Percentiles rank a stretch among this genome's conserved stretches.
These are phyloP conservation scores for Anabacerthia variegaticeps DNA, from an alignment of 2,797 vertebrate species.

Conservation along the genomic window DNA sequence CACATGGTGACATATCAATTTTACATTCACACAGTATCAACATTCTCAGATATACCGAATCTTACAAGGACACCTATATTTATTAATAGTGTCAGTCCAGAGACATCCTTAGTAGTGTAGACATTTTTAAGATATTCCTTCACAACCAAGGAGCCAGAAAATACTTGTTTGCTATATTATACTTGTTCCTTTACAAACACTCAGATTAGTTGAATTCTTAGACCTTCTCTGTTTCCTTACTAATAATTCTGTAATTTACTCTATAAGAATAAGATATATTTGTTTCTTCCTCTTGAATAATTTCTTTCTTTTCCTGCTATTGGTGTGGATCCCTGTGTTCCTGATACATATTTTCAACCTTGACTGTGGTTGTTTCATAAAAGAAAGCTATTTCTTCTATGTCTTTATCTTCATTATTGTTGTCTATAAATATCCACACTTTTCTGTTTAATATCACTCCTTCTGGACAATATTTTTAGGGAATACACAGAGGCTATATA, in stretches of 20 bases:
- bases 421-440: background rate
- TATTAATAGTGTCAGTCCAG: background rate
- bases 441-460: background rate
- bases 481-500: background rate
- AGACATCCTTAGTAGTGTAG: background rate
- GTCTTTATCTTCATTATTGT: background rate
- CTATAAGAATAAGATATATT: background rate
- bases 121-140: background rate
- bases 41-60: background rate
- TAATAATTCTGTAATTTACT: background rate
- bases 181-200: background rate
- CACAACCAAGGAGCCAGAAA: background rate
- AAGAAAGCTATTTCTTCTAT: background rate
- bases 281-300: background rate
- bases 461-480: background rate
- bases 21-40: background rate
- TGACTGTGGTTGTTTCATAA: background rate
- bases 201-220: background rate
- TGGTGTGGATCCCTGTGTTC: background rate
- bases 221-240: background rate
- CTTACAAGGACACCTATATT: background rate
- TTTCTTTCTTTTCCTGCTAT: background rate
- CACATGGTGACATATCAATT: background rate
- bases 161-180: background rate
- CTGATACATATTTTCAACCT: background rate